A percentile compares a stretch with the other conserved stretches of the same genome.
Conservation (phyloP, 2,113 vertebrate genomes). For the Indri indri region DNA sequence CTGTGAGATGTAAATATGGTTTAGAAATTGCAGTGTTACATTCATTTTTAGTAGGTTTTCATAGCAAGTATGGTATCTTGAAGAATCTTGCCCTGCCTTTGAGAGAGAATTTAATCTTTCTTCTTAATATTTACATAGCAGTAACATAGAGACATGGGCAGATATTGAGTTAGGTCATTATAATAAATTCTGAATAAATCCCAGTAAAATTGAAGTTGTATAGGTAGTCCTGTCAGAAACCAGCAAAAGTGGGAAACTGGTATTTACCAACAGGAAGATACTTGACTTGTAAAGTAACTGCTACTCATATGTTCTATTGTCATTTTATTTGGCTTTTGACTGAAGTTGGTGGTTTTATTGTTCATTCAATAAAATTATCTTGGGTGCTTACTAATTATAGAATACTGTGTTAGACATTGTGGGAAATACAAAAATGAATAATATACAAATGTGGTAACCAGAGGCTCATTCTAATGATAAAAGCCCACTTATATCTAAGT, state of each 20-base stretch:
- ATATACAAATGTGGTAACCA: background rate
- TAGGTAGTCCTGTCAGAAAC: background rate
- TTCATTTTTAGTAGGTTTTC: slow-evolving; percentile 24
- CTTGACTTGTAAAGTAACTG: background rate
- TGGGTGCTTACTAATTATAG: background rate
- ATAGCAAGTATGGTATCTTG: background rate
- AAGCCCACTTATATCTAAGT: background rate
- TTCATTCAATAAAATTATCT: background rate
- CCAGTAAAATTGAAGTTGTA: background rate
- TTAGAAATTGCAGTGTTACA: slow-evolving; percentile 4
- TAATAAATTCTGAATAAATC: slow-evolving; percentile 41
- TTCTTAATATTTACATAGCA: background rate
- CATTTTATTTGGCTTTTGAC: background rate
- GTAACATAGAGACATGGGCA: background rate
- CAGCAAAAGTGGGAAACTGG: background rate
- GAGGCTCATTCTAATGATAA: background rate
- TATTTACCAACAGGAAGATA: slow-evolving; percentile 21
- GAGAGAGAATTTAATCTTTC: background rate
- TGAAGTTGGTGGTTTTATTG: background rate
- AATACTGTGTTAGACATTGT: background rate
- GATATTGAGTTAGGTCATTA: background rate
- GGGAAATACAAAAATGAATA: background rate
- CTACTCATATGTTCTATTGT: background rate
- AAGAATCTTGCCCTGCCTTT: background rate
- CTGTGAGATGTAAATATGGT: background rate